Conservation (phyloP, 2,113 vertebrate genomes). For the Setophaga kirtlandii region DNA sequence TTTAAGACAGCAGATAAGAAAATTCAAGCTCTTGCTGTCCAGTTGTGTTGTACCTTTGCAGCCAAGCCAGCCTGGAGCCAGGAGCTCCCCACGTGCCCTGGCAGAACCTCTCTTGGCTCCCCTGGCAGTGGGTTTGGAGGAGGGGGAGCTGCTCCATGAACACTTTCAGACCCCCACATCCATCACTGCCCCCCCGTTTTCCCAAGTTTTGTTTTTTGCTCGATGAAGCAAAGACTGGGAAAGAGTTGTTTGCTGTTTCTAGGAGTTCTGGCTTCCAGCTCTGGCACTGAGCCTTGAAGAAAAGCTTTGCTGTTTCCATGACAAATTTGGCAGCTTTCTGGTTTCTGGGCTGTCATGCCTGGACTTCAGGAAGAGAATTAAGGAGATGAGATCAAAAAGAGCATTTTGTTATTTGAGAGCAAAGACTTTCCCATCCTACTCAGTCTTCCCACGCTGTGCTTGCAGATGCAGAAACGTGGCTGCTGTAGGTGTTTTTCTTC, state of each 20-base stretch:
- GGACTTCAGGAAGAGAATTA: not conserved
- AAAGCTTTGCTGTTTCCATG: slow-evolving; percentile 5
- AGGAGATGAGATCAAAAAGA: not conserved
- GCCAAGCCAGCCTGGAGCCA: rapidly evolving
- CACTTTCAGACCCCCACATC: not conserved
- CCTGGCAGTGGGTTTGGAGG: not conserved
- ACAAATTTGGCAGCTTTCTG: slow-evolving; percentile 18
- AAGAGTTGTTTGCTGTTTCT: not conserved
- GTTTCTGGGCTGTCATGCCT: not conserved
- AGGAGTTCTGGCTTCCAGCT: not conserved
- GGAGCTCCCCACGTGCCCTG: not conserved
- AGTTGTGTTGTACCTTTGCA: not conserved
- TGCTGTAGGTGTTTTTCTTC: not conserved
- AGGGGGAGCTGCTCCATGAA: not conserved
- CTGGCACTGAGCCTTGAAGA: not conserved
- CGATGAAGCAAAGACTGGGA: not conserved
- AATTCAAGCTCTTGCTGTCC: not conserved
- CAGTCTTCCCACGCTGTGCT: not conserved
- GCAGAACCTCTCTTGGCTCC: not conserved
- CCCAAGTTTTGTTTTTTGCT: not conserved
- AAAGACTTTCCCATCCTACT: not conserved
- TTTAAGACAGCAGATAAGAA: not conserved
- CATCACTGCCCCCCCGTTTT: not conserved
- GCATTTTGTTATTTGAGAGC: not conserved
- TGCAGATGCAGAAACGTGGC: not conserved